Evolutionary conservation across 2,113 vertebrate species (phyloP).

Genomic region (Ovis aries): DNA sequence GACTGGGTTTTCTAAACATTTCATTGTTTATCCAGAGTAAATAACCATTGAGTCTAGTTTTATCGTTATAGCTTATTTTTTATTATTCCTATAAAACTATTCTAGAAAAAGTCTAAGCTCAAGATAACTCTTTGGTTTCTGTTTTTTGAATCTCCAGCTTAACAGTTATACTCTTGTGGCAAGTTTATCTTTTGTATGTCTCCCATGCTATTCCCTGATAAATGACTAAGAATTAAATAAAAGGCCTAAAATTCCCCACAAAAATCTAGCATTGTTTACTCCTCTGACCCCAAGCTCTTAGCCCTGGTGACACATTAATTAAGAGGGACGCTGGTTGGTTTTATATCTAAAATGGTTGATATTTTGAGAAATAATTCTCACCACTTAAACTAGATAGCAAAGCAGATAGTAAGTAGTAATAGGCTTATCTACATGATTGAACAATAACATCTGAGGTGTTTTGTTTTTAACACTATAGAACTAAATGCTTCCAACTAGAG

Average conservation of each 20-base stretch:
- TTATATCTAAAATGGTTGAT: slow-evolving; percentile 26
- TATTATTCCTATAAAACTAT: slow-evolving; percentile 41
- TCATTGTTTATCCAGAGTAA: slow-evolving; percentile 38
- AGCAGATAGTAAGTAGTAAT: background rate
- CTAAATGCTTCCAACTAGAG: background rate
- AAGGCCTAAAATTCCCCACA: background rate
- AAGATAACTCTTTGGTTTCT: slow-evolving; percentile 18
- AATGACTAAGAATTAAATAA: slow-evolving; percentile 6
- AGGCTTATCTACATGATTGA: background rate
- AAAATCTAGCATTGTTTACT: slow-evolving; percentile 19
- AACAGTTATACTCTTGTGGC: slow-evolving; percentile 1
- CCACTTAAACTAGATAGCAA: background rate
- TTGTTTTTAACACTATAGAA: background rate
- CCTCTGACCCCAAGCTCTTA: slow-evolving; percentile 16
- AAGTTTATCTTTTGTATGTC: slow-evolving; percentile 22
- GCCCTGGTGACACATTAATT: background rate
- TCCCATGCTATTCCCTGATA: background rate
- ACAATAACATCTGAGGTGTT: background rate
- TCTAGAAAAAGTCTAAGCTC: background rate
- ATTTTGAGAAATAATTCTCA: slow-evolving; percentile 22
- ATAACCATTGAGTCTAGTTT: slow-evolving; percentile 11
- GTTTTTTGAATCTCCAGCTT: background rate
- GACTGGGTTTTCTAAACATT: slow-evolving; percentile 8
- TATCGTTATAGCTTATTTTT: slow-evolving; percentile 21
- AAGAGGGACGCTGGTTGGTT: background rate